A percentile compares a stretch with the other conserved stretches of the same genome.
Evolutionary conservation across 2,888 invertebrate genomes (phyloP).

Genomic region (Oxytorus armatus): DNA sequence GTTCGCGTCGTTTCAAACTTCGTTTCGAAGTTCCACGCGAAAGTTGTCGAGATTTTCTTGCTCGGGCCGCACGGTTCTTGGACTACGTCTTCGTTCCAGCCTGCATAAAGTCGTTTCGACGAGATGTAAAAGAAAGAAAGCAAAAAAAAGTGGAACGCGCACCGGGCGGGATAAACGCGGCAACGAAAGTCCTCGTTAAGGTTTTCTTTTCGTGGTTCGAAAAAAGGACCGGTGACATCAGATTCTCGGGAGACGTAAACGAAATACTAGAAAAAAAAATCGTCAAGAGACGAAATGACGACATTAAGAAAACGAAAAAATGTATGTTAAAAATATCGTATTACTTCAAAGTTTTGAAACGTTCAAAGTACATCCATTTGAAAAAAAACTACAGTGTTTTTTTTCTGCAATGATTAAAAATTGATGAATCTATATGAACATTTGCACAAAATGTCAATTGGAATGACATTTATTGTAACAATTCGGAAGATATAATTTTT

Average conservation of each 20-base stretch:
- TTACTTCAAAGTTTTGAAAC: too few relatives aligned
- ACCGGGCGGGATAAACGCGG: constrained; percentile 42
- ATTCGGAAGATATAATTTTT: too few relatives aligned
- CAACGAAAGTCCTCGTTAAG: constrained; percentile 59
- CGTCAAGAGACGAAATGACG: not conserved
- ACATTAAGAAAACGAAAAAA: constrained; percentile 10
- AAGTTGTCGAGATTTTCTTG: constrained; percentile 57
- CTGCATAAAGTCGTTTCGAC: constrained; percentile 54
- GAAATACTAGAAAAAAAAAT: constrained; percentile 26
- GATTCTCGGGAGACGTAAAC: constrained; percentile 29
- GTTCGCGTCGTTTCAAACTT: constrained; percentile 46
- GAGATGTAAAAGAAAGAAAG: not conserved
- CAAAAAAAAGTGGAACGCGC: constrained; percentile 31
- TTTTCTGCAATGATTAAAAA: too few relatives aligned
- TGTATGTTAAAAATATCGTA: too few relatives aligned
- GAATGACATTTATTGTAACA: not conserved
- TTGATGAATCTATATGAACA: too few relatives aligned
- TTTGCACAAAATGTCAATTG: not conserved
- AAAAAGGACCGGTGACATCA: constrained; percentile 20
- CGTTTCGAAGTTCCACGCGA: constrained; percentile 43
- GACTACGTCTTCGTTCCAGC: constrained; percentile 26
- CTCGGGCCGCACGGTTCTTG: not conserved
- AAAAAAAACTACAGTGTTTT: too few relatives aligned
- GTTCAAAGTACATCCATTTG: too few relatives aligned
- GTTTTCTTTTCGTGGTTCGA: constrained; percentile 35